Percentiles rank a stretch among this genome's conserved stretches.
Evolutionary conservation across 2,113 vertebrate genomes (phyloP).

Genomic region (Mormyrus lacerda): DNA sequence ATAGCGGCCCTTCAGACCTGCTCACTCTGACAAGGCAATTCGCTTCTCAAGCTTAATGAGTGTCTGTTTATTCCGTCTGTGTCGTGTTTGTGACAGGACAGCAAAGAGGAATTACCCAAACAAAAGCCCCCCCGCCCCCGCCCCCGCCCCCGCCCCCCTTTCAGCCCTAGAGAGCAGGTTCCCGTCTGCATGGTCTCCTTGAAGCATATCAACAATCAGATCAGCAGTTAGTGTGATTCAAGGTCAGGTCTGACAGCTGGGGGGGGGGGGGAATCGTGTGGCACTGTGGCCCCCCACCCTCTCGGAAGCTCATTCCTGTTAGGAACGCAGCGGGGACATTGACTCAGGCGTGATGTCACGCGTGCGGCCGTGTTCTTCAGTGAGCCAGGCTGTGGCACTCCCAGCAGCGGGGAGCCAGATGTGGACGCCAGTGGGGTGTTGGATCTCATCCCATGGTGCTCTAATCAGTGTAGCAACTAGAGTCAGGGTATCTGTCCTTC

Average conservation of each 20-base stretch:
- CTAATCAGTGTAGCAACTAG: not conserved
- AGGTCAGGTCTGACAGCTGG: not conserved
- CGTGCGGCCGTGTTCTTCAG: not conserved
- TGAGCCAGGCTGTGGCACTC: not conserved
- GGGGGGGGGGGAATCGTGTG: not conserved
- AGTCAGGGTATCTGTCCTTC: not conserved
- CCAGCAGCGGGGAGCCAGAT: not conserved
- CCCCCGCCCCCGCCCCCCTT: too few species aligned
- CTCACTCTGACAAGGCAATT: not conserved
- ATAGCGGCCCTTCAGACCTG: not conserved
- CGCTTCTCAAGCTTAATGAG: not conserved
- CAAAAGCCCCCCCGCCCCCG: too few species aligned
- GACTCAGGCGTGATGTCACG: not conserved
- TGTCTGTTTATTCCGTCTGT: not conserved
- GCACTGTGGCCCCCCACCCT: not conserved
- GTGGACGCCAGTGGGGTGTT: not conserved
- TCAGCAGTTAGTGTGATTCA: slow-evolving; percentile 6
- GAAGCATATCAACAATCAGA: slow-evolving; percentile 2
- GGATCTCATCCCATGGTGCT: not conserved
- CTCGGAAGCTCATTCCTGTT: not conserved
- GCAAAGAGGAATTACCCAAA: slow-evolving; percentile 1
- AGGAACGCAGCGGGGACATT: not conserved
- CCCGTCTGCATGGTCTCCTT: not conserved
- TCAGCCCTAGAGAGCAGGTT: not conserved
- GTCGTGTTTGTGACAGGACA: not conserved